Evolutionary conservation across 2,113 vertebrate species (phyloP), one percentile per base, ranked within the genome.

Genomic region (Heterochromis multidens): DNA sequence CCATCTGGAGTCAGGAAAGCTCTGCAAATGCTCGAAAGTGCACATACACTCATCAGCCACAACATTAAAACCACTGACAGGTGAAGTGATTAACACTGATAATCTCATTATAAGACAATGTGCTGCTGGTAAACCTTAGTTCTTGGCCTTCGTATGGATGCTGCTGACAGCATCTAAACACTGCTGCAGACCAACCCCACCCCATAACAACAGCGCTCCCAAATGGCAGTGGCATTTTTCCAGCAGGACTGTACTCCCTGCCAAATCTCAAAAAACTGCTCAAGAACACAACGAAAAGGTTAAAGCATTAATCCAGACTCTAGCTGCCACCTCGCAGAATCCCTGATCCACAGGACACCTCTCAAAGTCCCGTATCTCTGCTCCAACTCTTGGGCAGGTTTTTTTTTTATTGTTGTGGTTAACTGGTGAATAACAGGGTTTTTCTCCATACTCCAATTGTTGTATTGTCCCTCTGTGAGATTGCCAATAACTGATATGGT

Each of bases 151-250:
- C 8, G 0, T 19, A 27, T 19, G 23, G 23, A 46, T 0, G 65
- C 23, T 4, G 14, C 40, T 74, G 46, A 74, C 70, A 1, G 70
- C 31, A 52, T 31, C 29, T 54, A 52, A 54, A 54, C 70, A 54
- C 14, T 54, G 70, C 70, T 31, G 70, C 70, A 74, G 70, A 74
- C 46, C 46, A 74, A 52, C 67, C 67, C 67, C 43, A 72, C 67
- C 43, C 67, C 17, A 31, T 12, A 43, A 10, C 67, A 72, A 46
- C 46, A 54, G 43, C 70, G 3, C 67, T 54, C 46, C 70, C 46
- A 52, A 52, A 52, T 19, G 16, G 46, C 46, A 52, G 16, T 6
- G 46, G 17, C 17, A 6, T 52, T 52, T 52, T 52, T 52, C 17
- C 46, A 74, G 46, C 19, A 31, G 46, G 43, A 74, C 25, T n/a